Evolutionary conservation across 2,888 invertebrate genomes (phyloP).

Genomic region (Cactoblastis cactorum): DNA sequence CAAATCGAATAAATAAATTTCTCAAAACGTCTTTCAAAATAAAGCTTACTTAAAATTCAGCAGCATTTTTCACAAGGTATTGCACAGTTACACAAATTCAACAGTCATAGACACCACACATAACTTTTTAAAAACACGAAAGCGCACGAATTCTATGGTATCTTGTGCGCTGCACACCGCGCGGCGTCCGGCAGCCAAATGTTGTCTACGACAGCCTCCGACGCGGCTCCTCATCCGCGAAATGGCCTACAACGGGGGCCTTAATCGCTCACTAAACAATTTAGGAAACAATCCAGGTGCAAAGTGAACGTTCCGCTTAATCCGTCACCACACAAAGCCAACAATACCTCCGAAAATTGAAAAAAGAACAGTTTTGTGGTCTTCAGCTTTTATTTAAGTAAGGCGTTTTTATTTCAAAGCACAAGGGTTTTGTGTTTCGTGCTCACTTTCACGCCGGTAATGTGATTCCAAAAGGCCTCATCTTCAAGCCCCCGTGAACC

Average conservation of each 20-base stretch:
- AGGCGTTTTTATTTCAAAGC: not conserved
- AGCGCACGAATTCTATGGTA: conserved; percentile 22
- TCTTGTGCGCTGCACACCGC: conserved; percentile 41
- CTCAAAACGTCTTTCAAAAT: not conserved
- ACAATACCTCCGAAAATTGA: conserved; percentile 19
- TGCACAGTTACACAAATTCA: conserved; percentile 30
- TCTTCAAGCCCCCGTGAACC: conserved; percentile 27
- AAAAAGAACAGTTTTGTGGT: conserved; percentile 13
- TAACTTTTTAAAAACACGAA: conserved; percentile 20
- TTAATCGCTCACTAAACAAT: conserved; percentile 52
- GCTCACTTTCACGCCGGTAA: not conserved
- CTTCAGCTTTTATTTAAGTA: conserved; percentile 1
- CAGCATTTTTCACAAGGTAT: conserved; percentile 60
- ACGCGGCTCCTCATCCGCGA: conserved; percentile 54
- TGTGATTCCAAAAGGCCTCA: not conserved
- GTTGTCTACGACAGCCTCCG: conserved; percentile 49
- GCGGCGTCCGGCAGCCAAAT: conserved; percentile 49
- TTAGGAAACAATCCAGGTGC: conserved; percentile 50
- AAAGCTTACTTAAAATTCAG: conserved; percentile 60
- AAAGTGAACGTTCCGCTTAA: conserved; percentile 41
- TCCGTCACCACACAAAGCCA: conserved; percentile 31
- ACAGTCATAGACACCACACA: conserved; percentile 29
- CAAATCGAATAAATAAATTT: not conserved
- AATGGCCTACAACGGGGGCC: conserved; percentile 42
- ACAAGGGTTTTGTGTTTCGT: not conserved